Base-by-base conservation (phyloP, 2,113 vertebrate species). In the Microtus ochrogaster region DNA sequence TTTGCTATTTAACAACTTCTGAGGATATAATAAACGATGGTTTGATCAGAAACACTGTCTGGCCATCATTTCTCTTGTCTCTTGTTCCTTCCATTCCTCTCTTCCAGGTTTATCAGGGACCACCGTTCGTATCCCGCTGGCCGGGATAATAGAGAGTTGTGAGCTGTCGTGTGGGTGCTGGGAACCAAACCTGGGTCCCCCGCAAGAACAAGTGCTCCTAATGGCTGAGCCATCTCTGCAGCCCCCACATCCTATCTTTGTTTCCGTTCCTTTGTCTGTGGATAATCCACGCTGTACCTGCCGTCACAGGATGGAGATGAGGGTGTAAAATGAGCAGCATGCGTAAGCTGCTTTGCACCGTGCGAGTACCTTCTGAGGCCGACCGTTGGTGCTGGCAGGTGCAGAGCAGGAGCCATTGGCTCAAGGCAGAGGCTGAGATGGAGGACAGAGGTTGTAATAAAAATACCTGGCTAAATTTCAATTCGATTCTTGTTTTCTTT, bases 401-500 rank as follows among this genome's bases (percentile, higher is more conserved):
- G 66, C n/a, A 77, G 73, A 85, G n/a, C 39, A 63, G 68, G 70
- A 55, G 61, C 85, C 13, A 70, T 58, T 14, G 41, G 70, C 52
- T 94, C 86, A 28, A 78, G 39, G 44, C 0, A 36, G 16, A 58
- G 13, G 22, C 13, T 63, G 87, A 28, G 85, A 74, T 5, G 5
- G 63, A 91, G 79, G 89, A 41, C 68, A 74, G 44, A 44, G 65
- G 49, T 3, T 1, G 12, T 5, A 76, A 91, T 77, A 82, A 85
- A 95, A 91, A 36, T 4, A 9, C 44, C 70, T 68, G 26, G 28
- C 39, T 61, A 6, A 63, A 86, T 79, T 74, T 79, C 30, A 70
- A 8, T 91, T 83, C 41, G 66, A 24, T 91, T 68, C 95, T 90
- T 76, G 65, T 41, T 93, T 92, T 44, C 76, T 95, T 81, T 44